These are phyloP conservation scores for Anhinga anhinga DNA, from an alignment of 2,113 vertebrate species.

Conservation along the genomic window DNA sequence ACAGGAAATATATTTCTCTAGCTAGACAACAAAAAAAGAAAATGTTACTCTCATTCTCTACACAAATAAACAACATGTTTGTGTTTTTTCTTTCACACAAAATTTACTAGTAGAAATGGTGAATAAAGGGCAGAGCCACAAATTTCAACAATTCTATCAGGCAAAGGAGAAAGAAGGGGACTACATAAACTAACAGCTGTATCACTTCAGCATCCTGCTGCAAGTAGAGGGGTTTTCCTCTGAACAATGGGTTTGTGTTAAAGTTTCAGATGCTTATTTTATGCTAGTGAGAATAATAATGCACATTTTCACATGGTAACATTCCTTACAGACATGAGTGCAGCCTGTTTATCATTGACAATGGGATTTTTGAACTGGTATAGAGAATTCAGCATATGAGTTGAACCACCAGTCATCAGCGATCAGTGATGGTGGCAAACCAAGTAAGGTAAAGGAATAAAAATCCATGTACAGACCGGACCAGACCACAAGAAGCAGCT, in stretches of 20 bases:
- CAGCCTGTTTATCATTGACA: background rate
- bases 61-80: background rate
- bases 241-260: background rate
- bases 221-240: background rate
- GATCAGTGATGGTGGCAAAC: accelerated
- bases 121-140: background rate
- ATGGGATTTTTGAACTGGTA: background rate
- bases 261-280: background rate
- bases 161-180: background rate
- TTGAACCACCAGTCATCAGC: background rate
- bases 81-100: background rate
- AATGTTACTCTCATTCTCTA: background rate
- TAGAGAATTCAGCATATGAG: background rate
- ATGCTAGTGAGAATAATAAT: background rate
- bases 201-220: background rate
- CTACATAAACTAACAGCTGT: background rate
- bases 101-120: background rate
- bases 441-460: background rate
- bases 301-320: background rate
- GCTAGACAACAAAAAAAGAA: background rate
- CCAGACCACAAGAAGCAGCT: background rate
- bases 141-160: background rate
- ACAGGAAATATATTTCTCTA: background rate
- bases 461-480: background rate
- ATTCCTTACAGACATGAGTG: background rate